A percentile compares a stretch with the other conserved stretches of the same genome.
Evolutionary conservation across 2,113 vertebrate species (phyloP).

Genomic region (Ictalurus punctatus): DNA sequence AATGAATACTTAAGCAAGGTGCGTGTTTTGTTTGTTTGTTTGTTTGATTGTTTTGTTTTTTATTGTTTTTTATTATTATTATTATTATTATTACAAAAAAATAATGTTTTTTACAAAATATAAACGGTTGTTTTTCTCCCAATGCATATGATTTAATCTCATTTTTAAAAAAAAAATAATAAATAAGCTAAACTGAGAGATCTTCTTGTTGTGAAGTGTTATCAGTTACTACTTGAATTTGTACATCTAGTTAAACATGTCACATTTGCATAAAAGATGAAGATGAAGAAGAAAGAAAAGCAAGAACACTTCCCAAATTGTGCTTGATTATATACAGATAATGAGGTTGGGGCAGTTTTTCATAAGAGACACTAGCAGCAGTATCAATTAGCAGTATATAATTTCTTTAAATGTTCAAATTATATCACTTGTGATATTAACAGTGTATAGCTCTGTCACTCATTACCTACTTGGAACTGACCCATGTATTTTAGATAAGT

Average conservation of each 20-base stretch:
- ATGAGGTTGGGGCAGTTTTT: not conserved
- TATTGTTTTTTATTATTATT: no score
- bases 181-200: not conserved
- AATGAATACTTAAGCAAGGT: no score
- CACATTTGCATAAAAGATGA: not conserved
- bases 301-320: not conserved
- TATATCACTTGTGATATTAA: not conserved
- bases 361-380: not conserved
- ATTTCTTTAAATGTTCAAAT: not conserved
- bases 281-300: not conserved
- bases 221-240: not conserved
- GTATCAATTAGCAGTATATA: not conserved
- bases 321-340: not conserved
- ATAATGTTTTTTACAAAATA: no score
- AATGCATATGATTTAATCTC: not conserved
- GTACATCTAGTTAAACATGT: not conserved
- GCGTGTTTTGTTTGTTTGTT: no score
- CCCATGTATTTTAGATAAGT: not conserved
- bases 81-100: no score
- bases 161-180: no score
- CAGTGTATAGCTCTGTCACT: not conserved
- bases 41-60: no score
- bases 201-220: not conserved
- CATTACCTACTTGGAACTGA: not conserved
- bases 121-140: no score